Evolutionary conservation across 2,888 invertebrate genomes (phyloP).

Genomic region (Imbricaverruca yamaguchii): DNA sequence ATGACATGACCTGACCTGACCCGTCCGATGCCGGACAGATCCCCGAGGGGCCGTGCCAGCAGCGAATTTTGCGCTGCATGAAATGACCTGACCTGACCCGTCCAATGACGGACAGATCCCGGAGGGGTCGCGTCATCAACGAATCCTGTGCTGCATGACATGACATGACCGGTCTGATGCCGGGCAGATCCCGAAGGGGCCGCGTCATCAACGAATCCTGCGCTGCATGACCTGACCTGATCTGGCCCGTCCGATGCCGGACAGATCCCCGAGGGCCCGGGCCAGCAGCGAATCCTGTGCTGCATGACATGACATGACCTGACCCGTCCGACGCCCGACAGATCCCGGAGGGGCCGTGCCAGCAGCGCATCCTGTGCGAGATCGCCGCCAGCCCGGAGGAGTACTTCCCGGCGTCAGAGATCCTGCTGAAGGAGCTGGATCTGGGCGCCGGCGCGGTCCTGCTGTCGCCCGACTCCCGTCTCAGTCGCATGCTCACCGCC

Average conservation of each 20-base stretch:
- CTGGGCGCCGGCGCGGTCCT: neutral
- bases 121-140: conserved; percentile 26
- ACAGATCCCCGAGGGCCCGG: conserved; percentile 26
- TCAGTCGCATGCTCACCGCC: conserved; percentile 10
- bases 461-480: conserved; percentile 1
- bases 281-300: conserved; percentile 28
- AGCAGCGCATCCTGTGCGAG: conserved; percentile 29
- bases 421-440: conserved; percentile 28
- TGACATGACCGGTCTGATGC: too few species aligned
- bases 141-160: conserved; percentile 30
- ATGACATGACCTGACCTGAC: too few species aligned
- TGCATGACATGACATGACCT: too few species aligned
- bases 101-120: conserved; percentile 16
- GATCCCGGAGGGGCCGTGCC: conserved; percentile 26
- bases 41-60: too few species aligned
- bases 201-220: too few species aligned
- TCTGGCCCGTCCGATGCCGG: neutral
- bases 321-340: neutral
- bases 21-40: too few species aligned
- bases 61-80: too few species aligned
- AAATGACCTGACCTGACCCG: too few species aligned
- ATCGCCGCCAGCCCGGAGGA: conserved; percentile 27
- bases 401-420: conserved; percentile 27
- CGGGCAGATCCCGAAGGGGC: too few species aligned
- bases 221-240: too few species aligned